Base-by-base conservation (phyloP, 2,113 vertebrate genomes). In the Falcunculus frontatus region DNA sequence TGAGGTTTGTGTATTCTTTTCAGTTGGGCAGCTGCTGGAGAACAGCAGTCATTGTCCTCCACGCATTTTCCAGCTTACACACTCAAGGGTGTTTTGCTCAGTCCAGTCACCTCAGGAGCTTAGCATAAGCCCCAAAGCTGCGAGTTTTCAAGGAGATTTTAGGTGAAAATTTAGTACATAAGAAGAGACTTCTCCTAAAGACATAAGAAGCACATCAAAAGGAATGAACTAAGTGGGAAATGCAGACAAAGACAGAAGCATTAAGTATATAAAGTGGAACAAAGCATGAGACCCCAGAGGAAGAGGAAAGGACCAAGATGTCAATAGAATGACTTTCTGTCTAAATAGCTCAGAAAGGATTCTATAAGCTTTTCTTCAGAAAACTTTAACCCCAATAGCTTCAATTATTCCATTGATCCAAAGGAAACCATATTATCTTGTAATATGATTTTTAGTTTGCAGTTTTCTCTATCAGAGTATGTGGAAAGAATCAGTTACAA, bases 241-340 rank as follows among this genome's bases (percentile, higher is more conserved):
- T n/a, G 37, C 50, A 84, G 69, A 79, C 20, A 81, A 89, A 93
- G 79, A 56, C 44, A 67, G 52, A 13, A 87, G 63, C 46, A 69
- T 89, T 95, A 96, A 96, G 59, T 41, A 89, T 75, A 95, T 50
- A 95, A 94, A 77, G 15, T 44, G 47, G 63, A 94, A 90, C 53
- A 96, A 90, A 86, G 42, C 21, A 63, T 25, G 53, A 83, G 59
- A 89, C 37, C 73, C 39, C 57, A 90, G n/a, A 95, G 88, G 33
- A 93, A 67, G 29, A 73, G 11, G 27, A 35, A 89, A 87, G 37
- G 55, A 63, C 60, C 35, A 86, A 80, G 76, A 64, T 70, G 44
- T 60, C 70, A 93, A 63, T 53, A 83, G 41, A 81, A 46, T 37
- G 23, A 82, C 93, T 96, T 97, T 96, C 65, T 83, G 47, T 69